Conservation (phyloP, 2,888 invertebrate genomes). For the Camptogramma bilineatum region DNA sequence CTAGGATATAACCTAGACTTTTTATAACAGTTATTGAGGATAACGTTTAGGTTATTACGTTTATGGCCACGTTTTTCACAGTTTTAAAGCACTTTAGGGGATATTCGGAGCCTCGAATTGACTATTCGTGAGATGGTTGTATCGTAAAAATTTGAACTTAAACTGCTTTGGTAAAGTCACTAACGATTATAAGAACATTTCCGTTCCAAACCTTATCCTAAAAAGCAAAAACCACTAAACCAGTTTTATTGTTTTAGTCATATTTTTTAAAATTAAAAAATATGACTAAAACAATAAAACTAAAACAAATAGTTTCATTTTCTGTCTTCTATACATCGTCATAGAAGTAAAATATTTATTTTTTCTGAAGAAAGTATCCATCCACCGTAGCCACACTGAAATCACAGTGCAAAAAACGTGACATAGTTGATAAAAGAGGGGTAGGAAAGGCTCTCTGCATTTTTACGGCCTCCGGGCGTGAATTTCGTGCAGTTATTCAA, state of each 20-base stretch:
- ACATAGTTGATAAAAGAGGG: slow-evolving; percentile 19
- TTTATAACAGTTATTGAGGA: slow-evolving; percentile 49
- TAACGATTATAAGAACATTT: background rate
- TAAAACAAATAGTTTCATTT: background rate
- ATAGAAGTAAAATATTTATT: background rate
- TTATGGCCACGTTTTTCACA: slow-evolving; percentile 38
- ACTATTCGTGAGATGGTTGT: background rate
- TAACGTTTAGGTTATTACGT: slow-evolving; percentile 31
- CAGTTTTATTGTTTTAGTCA: no score
- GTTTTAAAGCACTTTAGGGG: slow-evolving; percentile 16
- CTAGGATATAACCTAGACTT: slow-evolving; percentile 57
- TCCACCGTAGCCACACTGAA: slow-evolving; percentile 12
- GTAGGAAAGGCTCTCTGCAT: slow-evolving; percentile 51
- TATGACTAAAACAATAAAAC: no score
- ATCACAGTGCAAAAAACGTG: slow-evolving; percentile 33
- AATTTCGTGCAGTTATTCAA: slow-evolving; percentile 60
- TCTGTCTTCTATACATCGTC: background rate
- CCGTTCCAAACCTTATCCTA: background rate
- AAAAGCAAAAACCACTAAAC: background rate
- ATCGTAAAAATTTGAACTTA: background rate
- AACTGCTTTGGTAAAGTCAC: background rate
- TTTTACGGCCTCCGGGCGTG: slow-evolving; percentile 60
- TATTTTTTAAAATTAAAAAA: no score
- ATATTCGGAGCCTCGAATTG: slow-evolving; percentile 12
- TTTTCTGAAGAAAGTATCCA: background rate